Evolutionary conservation across 2,888 invertebrate species (phyloP), one percentile per base, ranked within the genome.

Genomic region (Kuschelorhynchus macadamiae): DNA sequence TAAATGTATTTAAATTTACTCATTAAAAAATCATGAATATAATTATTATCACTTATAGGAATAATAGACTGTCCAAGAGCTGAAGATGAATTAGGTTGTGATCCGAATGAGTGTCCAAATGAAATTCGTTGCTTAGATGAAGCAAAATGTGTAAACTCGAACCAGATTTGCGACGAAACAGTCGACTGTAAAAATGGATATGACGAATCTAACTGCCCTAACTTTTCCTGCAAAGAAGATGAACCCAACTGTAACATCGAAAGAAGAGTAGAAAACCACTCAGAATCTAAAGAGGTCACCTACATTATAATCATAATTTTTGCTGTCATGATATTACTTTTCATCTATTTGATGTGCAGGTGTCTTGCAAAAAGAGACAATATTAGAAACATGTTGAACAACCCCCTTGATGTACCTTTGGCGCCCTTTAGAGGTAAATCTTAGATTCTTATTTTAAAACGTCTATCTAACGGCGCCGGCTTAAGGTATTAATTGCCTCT

Each of bases 341-440:
- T 65, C 44, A 3, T 62, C 3, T 61, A 21, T 12, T 36, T 66
- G 39, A 12, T 62, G n/a, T 65, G 56, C 14, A 47, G 25, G 16
- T 70, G 62, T 55, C 20, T 61, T 17, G 18, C 50, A 18, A 33
- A 36, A 11, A 64, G 59, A 42, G 20, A 47, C n/a, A 20, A 14
- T 9, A 25, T 60, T n/a, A 49, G 60, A 20, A 9, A 46, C n/a
- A 20, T 47, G 14, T 36, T 66, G 21, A 49, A 61, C 36, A 21
- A 33, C 14, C 70, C 56, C 1, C n/a, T 57, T 1, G 61, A 66
- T 11, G 56, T 61, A 14, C 65, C 70, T 30, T 36, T 66, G 44
- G 66, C 70, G 2, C 70, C 65, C 1, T 70, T 70, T 42, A 36
- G 50, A 55, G 69, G 67, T 67, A 67, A 32, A 17, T 59, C n/a